Base-by-base conservation (phyloP, 2,113 vertebrate genomes). In the Notothenia coriiceps region DNA sequence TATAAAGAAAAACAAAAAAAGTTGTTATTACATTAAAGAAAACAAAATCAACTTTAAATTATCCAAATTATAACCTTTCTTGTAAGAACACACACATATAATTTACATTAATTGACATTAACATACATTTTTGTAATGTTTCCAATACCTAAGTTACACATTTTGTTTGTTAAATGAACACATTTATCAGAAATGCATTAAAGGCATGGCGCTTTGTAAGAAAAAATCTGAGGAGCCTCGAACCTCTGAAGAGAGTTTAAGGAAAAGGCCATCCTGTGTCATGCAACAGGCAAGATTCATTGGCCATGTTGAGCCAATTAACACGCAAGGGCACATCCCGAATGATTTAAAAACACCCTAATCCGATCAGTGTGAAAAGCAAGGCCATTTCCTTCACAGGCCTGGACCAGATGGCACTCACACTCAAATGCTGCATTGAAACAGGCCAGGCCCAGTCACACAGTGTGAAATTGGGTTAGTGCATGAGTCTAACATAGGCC, bases 381-480 rank as follows among this genome's bases (percentile, higher is more conserved):
- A 92, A 94, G 92, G 86, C 91, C 84, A 88, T 93, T 95, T 95
- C 94, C 93, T 94, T 91, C 88, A 86, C 86, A 91, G 90, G 90
- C 86, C 88, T 81, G 83, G 83, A 92, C 93, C 95, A 96, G 95
- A 95, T 95, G 95, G 94, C 89, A 93, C 85, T 86, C 86, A 74
- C 83, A 74, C 90, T 94, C 87, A 79, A 86, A 93, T 80, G 75
- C 77, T 57, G 89, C 87, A 86, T 80, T 94, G 91, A 93, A 92
- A 89, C 88, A 91, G 90, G 79, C 87, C 88, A 79, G 90, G 83
- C 83, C 90, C 79, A 91, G 92, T 90, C 92, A 85, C 87, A 89
- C 80, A 94, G 90, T 95, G 95, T 95, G 94, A 96, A 96, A 96
- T 96, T 95, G 89, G 92, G 94, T 96, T 96, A 96, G 92, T 88